phyloP scores from a whole-genome alignment of 2,888 invertebrate species.

The Chesias legatella region DNA sequence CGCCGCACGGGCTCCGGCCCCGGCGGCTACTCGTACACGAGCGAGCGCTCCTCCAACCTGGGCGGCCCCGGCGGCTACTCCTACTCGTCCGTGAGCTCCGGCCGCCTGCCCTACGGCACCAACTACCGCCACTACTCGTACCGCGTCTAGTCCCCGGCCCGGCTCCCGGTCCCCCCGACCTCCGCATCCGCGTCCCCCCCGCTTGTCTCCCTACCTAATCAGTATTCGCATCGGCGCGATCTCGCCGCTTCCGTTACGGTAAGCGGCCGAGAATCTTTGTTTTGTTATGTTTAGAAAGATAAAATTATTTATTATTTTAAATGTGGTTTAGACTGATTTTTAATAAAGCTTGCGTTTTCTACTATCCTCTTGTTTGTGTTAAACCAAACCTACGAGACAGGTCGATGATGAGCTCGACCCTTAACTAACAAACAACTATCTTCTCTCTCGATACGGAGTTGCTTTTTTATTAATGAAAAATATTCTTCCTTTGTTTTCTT shows the following conservation, averaged over 20 bases:
- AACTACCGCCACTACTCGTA: slow-evolving; percentile 92
- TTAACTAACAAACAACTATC: slow-evolving; percentile 55
- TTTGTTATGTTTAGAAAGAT: slow-evolving; percentile 50
- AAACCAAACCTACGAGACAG: slow-evolving; percentile 44
- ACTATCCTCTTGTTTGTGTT: slow-evolving; percentile 59
- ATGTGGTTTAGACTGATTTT: slow-evolving; percentile 75
- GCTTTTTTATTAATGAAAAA: slow-evolving; percentile 23
- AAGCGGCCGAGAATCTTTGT: slow-evolving; percentile 67
- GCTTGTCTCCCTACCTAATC: slow-evolving; percentile 57
- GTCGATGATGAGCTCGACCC: slow-evolving; percentile 67
- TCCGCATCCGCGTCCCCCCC: slow-evolving; percentile 34
- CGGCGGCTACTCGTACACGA: slow-evolving; percentile 88
- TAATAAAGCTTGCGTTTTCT: slow-evolving; percentile 79
- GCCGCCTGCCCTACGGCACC: slow-evolving; percentile 91
- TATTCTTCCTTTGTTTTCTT: slow-evolving; percentile 11
- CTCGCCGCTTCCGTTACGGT: slow-evolving; percentile 63
- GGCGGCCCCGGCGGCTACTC: slow-evolving; percentile 92
- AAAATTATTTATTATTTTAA: slow-evolving; percentile 51
- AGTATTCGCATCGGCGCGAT: slow-evolving; percentile 76
- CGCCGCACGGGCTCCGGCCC: slow-evolving; percentile 85
- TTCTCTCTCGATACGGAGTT: slow-evolving; percentile 27
- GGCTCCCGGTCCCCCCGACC: slow-evolving; percentile 35
- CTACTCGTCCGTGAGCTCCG: slow-evolving; percentile 88
- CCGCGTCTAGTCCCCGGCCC: slow-evolving; percentile 84
- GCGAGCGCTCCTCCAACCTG: slow-evolving; percentile 86